phyloP scores from a whole-genome alignment of 2,888 invertebrate genomes.

The Prenolepis imparis region DNA sequence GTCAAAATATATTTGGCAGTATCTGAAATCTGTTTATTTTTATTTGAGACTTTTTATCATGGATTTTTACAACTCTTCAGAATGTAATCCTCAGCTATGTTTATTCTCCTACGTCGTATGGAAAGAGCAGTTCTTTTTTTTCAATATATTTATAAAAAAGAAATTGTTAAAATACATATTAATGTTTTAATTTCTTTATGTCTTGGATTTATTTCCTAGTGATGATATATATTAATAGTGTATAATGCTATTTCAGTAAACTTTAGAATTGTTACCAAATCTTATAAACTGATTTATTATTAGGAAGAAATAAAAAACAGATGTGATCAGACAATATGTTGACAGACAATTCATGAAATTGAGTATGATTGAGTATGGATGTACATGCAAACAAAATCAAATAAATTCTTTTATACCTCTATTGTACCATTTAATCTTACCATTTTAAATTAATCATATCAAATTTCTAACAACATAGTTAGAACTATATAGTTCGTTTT shows the following conservation, averaged over 20 bases:
- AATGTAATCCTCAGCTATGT: neutral
- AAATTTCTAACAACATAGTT: neutral
- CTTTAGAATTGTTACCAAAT: slow-evolving; percentile 6
- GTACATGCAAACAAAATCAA: slow-evolving; percentile 71
- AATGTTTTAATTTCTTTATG: neutral
- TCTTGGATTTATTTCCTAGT: neutral
- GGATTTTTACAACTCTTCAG: neutral
- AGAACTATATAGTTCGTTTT: neutral
- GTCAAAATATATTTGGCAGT: neutral
- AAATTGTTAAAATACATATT: neutral
- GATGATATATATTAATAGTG: neutral
- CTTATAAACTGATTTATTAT: slow-evolving; percentile 8
- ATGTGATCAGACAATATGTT: neutral
- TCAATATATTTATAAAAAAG: neutral
- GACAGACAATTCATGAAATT: neutral
- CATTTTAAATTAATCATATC: slow-evolving; percentile 65
- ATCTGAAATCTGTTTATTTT: neutral
- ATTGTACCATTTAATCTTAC: slow-evolving; percentile 74
- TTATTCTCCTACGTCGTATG: neutral
- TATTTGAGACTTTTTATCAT: neutral
- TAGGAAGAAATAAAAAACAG: neutral
- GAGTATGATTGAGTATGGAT: slow-evolving; percentile 61
- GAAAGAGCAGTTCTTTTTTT: neutral
- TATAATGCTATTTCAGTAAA: slow-evolving; percentile 1
- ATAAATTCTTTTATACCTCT: slow-evolving; percentile 72